phyloP scores from a whole-genome alignment of 2,113 vertebrate species.

The Guaruba guarouba region DNA sequence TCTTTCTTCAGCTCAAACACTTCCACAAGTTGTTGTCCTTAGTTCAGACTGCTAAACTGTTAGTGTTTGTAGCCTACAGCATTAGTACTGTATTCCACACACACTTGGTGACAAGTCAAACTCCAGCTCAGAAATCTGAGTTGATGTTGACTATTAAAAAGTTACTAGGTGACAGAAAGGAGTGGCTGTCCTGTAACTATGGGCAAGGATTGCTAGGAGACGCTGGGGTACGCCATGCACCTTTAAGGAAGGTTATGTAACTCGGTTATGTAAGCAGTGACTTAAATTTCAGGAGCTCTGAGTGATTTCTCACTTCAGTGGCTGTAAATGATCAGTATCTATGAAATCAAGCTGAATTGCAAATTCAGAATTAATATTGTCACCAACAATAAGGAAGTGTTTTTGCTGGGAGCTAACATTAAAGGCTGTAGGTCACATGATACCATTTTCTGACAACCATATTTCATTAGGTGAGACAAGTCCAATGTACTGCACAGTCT shows the following conservation, averaged over 20 bases:
- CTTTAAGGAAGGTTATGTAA: neutral
- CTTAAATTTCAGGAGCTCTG: neutral
- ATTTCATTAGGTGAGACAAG: neutral
- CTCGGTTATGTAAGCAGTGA: neutral
- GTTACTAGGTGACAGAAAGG: constrained; percentile 73
- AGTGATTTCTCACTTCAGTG: neutral
- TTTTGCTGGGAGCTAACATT: neutral
- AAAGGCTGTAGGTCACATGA: neutral
- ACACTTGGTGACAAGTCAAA: neutral
- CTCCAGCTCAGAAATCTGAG: constrained; percentile 19
- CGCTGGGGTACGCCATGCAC: neutral
- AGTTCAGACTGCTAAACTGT: neutral
- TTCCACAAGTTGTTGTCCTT: neutral
- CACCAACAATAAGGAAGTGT: neutral
- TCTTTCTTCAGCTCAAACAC: neutral
- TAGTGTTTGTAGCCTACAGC: neutral
- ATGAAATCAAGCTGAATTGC: neutral
- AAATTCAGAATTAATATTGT: neutral
- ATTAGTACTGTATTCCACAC: neutral
- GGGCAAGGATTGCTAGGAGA: neutral
- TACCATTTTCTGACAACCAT: neutral
- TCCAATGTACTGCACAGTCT: neutral
- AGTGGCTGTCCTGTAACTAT: neutral
- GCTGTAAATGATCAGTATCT: neutral
- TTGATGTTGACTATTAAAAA: constrained; percentile 67